These are phyloP conservation scores for Poeciliopsis turneri DNA, from an alignment of 2,797 vertebrate species.

Conservation along the genomic window DNA sequence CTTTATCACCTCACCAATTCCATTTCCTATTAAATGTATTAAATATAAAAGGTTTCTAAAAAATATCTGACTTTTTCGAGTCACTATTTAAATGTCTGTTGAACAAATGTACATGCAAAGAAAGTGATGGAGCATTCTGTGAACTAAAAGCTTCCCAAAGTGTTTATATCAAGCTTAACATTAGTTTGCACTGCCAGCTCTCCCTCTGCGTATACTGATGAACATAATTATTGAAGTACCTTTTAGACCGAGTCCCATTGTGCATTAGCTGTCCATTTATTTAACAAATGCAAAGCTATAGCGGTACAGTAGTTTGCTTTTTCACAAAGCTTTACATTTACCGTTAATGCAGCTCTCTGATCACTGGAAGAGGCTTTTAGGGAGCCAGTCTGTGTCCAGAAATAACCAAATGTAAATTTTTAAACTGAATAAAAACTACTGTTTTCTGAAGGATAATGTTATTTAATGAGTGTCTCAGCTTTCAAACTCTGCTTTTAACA, in stretches of 20 bases:
- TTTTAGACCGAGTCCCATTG: slow-evolving; percentile 25
- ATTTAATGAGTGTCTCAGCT: slow-evolving; percentile 10
- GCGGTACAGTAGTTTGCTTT: slow-evolving; percentile 24
- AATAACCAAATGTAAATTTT: slow-evolving; percentile 23
- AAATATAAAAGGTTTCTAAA: not conserved
- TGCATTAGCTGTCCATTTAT: slow-evolving; percentile 25
- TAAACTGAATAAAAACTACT: slow-evolving; percentile 25
- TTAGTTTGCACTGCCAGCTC: slow-evolving; percentile 3
- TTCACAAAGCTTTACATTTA: slow-evolving; percentile 48
- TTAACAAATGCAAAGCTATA: slow-evolving; percentile 28
- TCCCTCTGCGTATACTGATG: not conserved
- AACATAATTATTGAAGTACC: slow-evolving; percentile 8
- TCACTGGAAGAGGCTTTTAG: slow-evolving; percentile 56
- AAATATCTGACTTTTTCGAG: not conserved
- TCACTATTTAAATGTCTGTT: not conserved
- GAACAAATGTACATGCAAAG: not conserved
- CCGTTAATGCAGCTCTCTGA: slow-evolving; percentile 35
- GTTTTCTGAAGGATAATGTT: slow-evolving; percentile 14
- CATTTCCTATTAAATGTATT: not conserved
- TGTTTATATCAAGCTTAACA: slow-evolving; percentile 6
- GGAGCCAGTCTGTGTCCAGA: slow-evolving; percentile 34
- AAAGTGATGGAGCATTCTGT: not conserved
- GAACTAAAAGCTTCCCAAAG: slow-evolving; percentile 12
- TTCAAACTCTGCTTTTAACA: slow-evolving; percentile 9
- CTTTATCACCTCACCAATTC: not conserved